Evolutionary conservation across 2,113 vertebrate species (phyloP).

Genomic region (Rhagologus leucostigma): DNA sequence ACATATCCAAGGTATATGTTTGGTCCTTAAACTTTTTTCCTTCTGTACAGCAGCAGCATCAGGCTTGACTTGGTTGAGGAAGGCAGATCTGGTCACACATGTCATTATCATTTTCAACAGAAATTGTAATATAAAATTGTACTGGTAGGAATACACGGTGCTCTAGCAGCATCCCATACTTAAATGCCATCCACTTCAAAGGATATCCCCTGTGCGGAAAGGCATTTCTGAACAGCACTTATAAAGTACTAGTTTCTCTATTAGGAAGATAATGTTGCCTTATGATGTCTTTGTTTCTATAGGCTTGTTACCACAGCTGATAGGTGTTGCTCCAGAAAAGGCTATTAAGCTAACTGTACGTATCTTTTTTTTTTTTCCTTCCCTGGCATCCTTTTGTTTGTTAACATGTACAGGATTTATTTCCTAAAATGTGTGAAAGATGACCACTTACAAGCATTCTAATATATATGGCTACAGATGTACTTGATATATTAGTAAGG

Average conservation of each 20-base stretch:
- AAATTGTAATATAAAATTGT: neutral
- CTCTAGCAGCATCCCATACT: neutral
- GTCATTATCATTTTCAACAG: neutral
- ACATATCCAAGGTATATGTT: neutral
- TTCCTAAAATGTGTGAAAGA: conserved; percentile 39
- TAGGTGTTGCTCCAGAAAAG: conserved; percentile 96
- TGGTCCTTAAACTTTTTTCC: neutral
- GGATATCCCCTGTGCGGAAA: neutral
- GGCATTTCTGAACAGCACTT: neutral
- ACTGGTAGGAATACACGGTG: neutral
- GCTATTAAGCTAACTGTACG: conserved; percentile 97
- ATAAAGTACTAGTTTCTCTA: neutral
- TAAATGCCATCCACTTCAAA: neutral
- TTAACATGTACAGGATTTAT: conserved; percentile 16
- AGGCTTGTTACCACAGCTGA: conserved; percentile 95
- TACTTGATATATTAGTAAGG: conserved; percentile 7
- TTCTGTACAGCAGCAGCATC: neutral
- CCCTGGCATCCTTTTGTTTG: neutral
- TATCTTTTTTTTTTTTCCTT: conserved; percentile 46
- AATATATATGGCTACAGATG: neutral
- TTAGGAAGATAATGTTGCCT: conserved; percentile 53
- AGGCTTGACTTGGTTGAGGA: neutral
- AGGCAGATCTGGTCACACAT: neutral
- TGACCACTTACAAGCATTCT: conserved; percentile 32
- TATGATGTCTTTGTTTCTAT: conserved; percentile 61